Percentiles rank a stretch among this genome's conserved stretches.
Evolutionary conservation across 1,140 invertebrate species (phyloP).

Genomic region (Drosophila kepulauana): DNA sequence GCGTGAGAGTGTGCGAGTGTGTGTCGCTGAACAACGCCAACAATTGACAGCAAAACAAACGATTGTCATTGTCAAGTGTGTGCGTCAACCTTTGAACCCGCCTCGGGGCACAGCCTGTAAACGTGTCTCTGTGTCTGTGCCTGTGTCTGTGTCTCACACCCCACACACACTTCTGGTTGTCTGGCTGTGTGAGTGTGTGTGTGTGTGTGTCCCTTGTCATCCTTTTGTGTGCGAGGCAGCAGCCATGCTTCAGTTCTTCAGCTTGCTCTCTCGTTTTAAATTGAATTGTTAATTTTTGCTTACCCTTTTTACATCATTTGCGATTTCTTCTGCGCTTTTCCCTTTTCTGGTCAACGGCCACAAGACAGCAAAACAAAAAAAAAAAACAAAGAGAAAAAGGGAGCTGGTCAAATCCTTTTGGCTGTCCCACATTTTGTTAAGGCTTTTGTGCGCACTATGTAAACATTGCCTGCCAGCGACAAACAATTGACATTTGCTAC

Average conservation of each 20-base stretch:
- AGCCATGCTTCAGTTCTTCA: not conserved
- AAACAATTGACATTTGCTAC: constrained; percentile 61
- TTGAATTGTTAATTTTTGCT: constrained; percentile 80
- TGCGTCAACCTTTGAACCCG: constrained; percentile 81
- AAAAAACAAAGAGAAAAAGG: too few species aligned
- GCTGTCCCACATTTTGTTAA: constrained; percentile 54
- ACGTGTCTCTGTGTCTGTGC: constrained; percentile 23
- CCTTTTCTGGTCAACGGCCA: constrained; percentile 9
- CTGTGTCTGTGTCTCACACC: not conserved
- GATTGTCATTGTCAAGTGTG: constrained; percentile 82
- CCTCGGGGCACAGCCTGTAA: constrained; percentile 41
- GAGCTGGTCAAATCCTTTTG: constrained; percentile 49
- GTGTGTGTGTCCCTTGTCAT: constrained; percentile 16
- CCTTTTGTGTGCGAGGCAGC: constrained; percentile 26
- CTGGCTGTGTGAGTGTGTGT: not conserved
- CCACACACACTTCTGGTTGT: not conserved
- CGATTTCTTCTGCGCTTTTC: constrained; percentile 19
- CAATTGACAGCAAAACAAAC: constrained; percentile 83
- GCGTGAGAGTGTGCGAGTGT: constrained; percentile 13
- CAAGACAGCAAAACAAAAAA: too few species aligned
- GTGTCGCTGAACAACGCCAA: constrained; percentile 54
- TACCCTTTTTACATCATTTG: constrained; percentile 59
- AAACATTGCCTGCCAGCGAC: constrained; percentile 73
- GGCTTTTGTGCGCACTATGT: constrained; percentile 65
- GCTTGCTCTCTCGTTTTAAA: constrained; percentile 63